These are phyloP conservation scores for Acestrorhynchus altus DNA, from an alignment of 2,797 vertebrate species.

Conservation along the genomic window DNA sequence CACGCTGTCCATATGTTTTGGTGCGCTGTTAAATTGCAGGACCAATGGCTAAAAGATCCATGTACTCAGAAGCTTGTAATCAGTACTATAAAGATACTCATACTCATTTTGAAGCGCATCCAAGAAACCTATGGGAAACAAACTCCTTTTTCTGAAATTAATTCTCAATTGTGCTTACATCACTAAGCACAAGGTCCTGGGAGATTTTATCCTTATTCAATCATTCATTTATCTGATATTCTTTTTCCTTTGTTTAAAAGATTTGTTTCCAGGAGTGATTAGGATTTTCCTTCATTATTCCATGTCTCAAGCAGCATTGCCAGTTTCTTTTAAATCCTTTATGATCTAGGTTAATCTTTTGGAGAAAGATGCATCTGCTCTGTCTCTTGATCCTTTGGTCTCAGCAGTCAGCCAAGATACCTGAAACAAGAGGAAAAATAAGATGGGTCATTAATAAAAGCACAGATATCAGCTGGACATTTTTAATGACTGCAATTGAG, in stretches of 20 bases:
- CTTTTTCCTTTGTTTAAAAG: constrained; percentile 37
- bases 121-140: neutral
- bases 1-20: neutral
- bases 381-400: constrained; percentile 44
- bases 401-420: constrained; percentile 52
- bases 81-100: too few relatives aligned
- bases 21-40: neutral
- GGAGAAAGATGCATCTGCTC: constrained; percentile 63
- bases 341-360: constrained; percentile 72
- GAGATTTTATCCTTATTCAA: neutral
- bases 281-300: constrained; percentile 64
- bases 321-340: constrained; percentile 54
- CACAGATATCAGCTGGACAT: neutral
- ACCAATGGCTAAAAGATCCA: neutral
- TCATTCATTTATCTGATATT: neutral
- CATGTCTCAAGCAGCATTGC: constrained; percentile 58
- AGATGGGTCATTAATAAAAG: constrained; percentile 44
- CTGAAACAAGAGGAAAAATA: constrained; percentile 52
- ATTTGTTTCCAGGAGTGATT: constrained; percentile 51
- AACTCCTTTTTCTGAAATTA: neutral
- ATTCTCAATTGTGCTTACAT: neutral
- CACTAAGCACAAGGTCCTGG: neutral
- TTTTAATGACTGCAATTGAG: too few relatives aligned
- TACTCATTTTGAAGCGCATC: neutral
- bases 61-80: neutral